phyloP scores from a whole-genome alignment of 2,888 invertebrate species.

The Epirrhoe tristata region DNA sequence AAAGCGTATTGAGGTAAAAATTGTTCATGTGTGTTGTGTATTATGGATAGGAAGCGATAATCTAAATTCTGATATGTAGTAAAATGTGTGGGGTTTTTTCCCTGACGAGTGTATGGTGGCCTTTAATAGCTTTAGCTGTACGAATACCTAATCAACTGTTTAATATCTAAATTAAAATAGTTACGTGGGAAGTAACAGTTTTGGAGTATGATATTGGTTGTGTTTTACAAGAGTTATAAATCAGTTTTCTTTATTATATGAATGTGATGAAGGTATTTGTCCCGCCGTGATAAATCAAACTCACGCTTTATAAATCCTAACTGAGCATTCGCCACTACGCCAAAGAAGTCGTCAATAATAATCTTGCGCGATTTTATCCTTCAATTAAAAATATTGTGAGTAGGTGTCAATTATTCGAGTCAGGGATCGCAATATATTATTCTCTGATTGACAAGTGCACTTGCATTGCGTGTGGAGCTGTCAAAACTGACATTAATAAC shows the following conservation, averaged over 20 bases:
- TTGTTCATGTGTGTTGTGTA: no score
- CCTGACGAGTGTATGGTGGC: slow-evolving; percentile 6
- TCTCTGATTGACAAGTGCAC: slow-evolving; percentile 39
- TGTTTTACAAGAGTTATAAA: no score
- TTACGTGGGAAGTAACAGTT: slow-evolving; percentile 12
- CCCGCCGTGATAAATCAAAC: no score
- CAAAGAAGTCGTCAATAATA: no score
- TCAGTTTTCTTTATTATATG: no score
- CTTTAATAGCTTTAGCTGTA: slow-evolving; percentile 14
- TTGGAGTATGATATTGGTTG: background rate
- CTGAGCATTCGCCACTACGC: no score
- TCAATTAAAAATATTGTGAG: slow-evolving; percentile 17
- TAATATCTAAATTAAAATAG: slow-evolving; percentile 26
- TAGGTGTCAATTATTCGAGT: slow-evolving; percentile 32
- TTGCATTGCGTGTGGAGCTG: slow-evolving; percentile 42
- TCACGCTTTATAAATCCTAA: no score
- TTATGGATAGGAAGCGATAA: no score
- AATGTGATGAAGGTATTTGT: no score
- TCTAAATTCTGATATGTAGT: no score
- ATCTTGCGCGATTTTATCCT: slow-evolving; percentile 21
- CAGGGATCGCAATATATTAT: slow-evolving; percentile 30
- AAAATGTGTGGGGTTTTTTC: background rate
- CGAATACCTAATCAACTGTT: slow-evolving; percentile 20
- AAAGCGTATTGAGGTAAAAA: no score
- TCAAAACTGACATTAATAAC: slow-evolving; percentile 57